Percentiles rank a stretch among this genome's conserved stretches.
Conservation (phyloP, 2,888 invertebrate species). For the Formica aserva region DNA sequence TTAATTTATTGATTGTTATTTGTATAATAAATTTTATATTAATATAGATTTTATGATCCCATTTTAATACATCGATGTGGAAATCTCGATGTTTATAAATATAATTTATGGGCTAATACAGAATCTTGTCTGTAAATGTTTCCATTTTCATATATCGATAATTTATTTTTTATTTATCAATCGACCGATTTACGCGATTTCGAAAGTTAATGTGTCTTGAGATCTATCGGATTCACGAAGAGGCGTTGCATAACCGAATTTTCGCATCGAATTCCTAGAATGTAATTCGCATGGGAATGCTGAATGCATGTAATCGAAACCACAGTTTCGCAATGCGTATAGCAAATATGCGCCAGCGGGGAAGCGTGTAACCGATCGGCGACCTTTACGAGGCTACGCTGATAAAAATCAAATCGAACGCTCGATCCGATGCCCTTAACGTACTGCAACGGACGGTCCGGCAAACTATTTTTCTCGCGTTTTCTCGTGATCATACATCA, state of each 20-base stretch:
- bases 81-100: not conserved
- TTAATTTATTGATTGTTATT: too few species aligned
- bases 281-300: not conserved
- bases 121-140: not conserved
- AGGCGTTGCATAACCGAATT: slow-evolving; percentile 1
- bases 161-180: not conserved
- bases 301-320: slow-evolving; percentile 11
- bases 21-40: too few species aligned
- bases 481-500: slow-evolving; percentile 15
- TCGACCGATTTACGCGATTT: not conserved
- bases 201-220: not conserved
- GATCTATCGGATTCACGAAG: not conserved
- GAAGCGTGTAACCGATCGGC: not conserved
- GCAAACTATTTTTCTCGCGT: slow-evolving; percentile 25
- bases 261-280: not conserved
- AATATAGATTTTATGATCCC: not conserved
- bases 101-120: not conserved
- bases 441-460: not conserved
- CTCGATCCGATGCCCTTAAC: slow-evolving; percentile 20
- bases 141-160: not conserved
- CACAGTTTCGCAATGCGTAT: slow-evolving; percentile 18
- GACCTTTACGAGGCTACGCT: slow-evolving; percentile 21
- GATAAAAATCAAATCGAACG: slow-evolving; percentile 24
- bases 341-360: slow-evolving; percentile 30
- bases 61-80: not conserved